Conservation (phyloP, 2,113 vertebrate genomes). For the Taurulus bubalis region DNA sequence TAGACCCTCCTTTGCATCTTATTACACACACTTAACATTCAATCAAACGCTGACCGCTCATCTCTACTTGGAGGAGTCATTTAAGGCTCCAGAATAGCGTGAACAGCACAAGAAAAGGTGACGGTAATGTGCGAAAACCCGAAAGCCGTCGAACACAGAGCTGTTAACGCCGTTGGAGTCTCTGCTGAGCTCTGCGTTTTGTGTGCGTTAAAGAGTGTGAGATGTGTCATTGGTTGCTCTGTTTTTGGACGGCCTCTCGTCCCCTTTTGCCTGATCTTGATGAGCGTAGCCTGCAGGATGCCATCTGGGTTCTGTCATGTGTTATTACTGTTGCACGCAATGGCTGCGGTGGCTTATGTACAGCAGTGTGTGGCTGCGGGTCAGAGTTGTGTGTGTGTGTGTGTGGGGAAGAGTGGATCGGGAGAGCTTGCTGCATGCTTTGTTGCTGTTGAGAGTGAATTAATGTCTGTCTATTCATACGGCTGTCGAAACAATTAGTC, state of each 20-base stretch:
- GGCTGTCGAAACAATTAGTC: background rate
- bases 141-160: constrained; percentile 1
- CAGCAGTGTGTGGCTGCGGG: constrained; percentile 45
- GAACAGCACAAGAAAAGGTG: constrained; percentile 7
- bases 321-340: constrained; percentile 61
- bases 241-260: constrained; percentile 39
- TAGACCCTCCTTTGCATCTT: constrained; percentile 52
- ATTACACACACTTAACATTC: constrained; percentile 48
- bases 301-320: constrained; percentile 79
- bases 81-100: constrained; percentile 10
- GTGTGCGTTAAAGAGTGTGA: constrained; percentile 2
- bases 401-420: constrained; percentile 2
- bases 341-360: constrained; percentile 56
- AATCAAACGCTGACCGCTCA: constrained; percentile 29
- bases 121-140: constrained; percentile 12
- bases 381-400: constrained; percentile 36
- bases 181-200: constrained; percentile 1
- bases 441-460: constrained; percentile 7
- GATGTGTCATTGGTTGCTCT: constrained; percentile 32
- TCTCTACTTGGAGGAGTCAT: constrained; percentile 20
- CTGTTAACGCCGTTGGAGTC: background rate
- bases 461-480: background rate
- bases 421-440: background rate
- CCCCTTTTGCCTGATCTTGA: constrained; percentile 51
- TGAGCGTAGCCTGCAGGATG: constrained; percentile 65